phyloP scores from a whole-genome alignment of 2,888 invertebrate species.

The Noctua pronuba region DNA sequence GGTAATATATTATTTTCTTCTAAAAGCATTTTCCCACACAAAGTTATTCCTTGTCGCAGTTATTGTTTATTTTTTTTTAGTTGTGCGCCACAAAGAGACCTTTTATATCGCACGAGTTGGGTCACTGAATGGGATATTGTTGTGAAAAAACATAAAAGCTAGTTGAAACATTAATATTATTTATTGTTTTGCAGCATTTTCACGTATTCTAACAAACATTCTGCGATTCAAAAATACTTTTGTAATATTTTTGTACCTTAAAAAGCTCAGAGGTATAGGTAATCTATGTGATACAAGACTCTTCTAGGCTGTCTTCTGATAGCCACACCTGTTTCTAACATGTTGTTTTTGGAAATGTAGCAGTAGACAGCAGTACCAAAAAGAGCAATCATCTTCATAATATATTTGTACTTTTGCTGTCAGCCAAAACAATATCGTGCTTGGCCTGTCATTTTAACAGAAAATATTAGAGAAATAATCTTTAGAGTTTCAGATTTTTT shows the following conservation, averaged over 20 bases:
- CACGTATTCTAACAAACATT: background rate
- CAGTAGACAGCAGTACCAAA: background rate
- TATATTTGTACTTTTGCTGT: too few species aligned
- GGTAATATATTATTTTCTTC: slow-evolving; percentile 55
- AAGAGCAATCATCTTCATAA: too few species aligned
- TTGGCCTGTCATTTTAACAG: background rate
- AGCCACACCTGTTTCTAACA: too few species aligned
- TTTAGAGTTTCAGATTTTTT: background rate
- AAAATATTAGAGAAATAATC: too few species aligned
- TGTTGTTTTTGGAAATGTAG: background rate
- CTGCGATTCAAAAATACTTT: background rate
- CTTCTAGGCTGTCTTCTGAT: too few species aligned
- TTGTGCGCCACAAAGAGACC: slow-evolving; percentile 49
- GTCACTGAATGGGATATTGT: slow-evolving; percentile 50
- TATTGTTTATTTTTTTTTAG: slow-evolving; percentile 61
- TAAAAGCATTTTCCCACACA: slow-evolving; percentile 61
- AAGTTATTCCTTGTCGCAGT: slow-evolving; percentile 56
- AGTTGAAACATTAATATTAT: slow-evolving; percentile 47
- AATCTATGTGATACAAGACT: background rate
- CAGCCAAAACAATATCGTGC: background rate
- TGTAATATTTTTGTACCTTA: background rate
- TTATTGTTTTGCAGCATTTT: slow-evolving; percentile 36
- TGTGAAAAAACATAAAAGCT: slow-evolving; percentile 47
- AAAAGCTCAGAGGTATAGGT: background rate
- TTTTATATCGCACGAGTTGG: slow-evolving; percentile 54